Evolutionary conservation across 2,797 vertebrate genomes (phyloP), one percentile per base, ranked within the genome.

Genomic region (Gallinago nigripennis): DNA sequence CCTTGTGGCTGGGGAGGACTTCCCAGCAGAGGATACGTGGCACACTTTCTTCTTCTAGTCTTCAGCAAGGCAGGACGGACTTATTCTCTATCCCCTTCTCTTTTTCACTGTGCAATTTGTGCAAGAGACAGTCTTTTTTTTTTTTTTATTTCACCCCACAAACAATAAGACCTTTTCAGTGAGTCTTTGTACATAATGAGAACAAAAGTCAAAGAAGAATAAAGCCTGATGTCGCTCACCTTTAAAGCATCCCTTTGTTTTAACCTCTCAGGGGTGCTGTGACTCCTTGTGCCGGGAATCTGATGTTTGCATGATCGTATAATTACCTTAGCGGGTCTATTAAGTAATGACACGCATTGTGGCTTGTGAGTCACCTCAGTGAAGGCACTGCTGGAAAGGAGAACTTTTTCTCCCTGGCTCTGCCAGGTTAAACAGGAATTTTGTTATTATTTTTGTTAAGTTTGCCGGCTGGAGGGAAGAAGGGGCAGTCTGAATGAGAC

Each of bases 161-260:
- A 88, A 90, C 78, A 77, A 41, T 20, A 50, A 80, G 77, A 92
- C 77, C 72, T 91, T 95, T 94, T 65, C 37, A 64, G 45, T 4
- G 18, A 69, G 45, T 46, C 82, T 85, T 71, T 46, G n/a, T 66
- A 61, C 24, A 13, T 30, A 83, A 81, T 11, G 41, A 65, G 85
- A 95, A 56, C 43, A 83, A 41, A 65, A 93, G 53, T 94, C 76
- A 82, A 48, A 43, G 79, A 28, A 63, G 57, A 83, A 90, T 86
- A 71, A 94, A 94, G 61, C 82, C 76, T 94, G 77, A 82, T 50
- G 7, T 88, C 7, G 11, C 58, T 96, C 94, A 94, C 69, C 86
- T 91, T 88, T n/a, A 60, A 82, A 85, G 43, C 81, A 93, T 94
- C 86, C 80, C 65, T 95, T 97, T 92, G 95, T 97, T 92, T 86